These are phyloP conservation scores for Montipora cactus DNA, from an alignment of 64 coral and sea anemone genomes.

Conservation along the genomic window DNA sequence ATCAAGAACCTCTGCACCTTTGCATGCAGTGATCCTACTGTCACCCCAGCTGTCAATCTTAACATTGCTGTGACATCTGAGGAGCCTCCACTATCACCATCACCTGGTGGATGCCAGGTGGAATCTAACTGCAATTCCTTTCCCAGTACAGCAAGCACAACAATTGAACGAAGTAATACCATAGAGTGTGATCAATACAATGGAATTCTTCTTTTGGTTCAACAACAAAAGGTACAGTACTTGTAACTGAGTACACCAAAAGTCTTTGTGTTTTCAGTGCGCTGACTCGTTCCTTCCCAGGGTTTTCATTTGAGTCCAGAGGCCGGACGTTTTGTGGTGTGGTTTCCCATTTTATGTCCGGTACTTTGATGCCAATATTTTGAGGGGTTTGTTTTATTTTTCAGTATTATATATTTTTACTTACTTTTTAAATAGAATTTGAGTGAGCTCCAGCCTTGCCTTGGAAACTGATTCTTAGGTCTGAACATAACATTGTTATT, in stretches of 20 bases:
- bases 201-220: constrained; percentile 83
- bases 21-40: constrained; percentile 90
- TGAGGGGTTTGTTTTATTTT: too few species aligned
- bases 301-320: too few species aligned
- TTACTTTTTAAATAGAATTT: too few species aligned
- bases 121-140: constrained; percentile 61
- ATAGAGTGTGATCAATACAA: constrained; percentile 86
- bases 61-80: constrained; percentile 70
- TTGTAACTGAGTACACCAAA: too few species aligned
- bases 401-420: too few species aligned
- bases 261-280: too few species aligned
- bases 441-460: too few species aligned
- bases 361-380: too few species aligned
- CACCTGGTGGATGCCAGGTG: constrained; percentile 25
- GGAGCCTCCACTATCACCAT: constrained; percentile 79
- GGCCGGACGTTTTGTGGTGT: too few species aligned
- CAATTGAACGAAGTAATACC: constrained; percentile 52
- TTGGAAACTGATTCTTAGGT: too few species aligned
- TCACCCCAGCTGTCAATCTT: constrained; percentile 86
- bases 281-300: too few species aligned
- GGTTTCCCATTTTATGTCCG: too few species aligned
- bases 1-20: constrained; percentile 96
- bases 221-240: constrained; percentile 79
- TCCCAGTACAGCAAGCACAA: not conserved
- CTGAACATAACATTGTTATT: not conserved